A percentile compares a stretch with the other conserved stretches of the same genome.
phyloP scores from a whole-genome alignment of 2,888 invertebrate species.

The Xanthia icteritia region DNA sequence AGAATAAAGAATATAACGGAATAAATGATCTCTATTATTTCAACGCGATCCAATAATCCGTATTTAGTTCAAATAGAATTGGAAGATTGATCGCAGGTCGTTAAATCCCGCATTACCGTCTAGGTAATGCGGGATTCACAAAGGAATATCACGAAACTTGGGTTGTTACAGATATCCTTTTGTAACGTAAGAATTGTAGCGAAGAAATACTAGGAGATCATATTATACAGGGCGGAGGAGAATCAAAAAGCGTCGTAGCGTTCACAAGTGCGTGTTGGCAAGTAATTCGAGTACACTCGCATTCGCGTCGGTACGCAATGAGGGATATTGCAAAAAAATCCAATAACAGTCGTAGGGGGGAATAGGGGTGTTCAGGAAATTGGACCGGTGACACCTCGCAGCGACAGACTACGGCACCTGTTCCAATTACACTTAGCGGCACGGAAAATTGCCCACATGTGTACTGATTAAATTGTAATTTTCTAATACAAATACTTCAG shows the following conservation, averaged over 20 bases:
- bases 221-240: conserved; percentile 62
- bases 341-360: conserved; percentile 77
- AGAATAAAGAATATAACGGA: conserved; percentile 7
- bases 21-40: conserved; percentile 34
- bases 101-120: conserved; percentile 53
- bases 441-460: conserved; percentile 67
- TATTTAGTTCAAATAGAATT: conserved; percentile 50
- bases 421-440: conserved; percentile 77
- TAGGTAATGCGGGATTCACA: no score
- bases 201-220: conserved; percentile 64
- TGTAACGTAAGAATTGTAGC: conserved; percentile 57
- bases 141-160: conserved; percentile 58
- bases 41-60: conserved; percentile 38
- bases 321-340: conserved; percentile 86
- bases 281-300: conserved; percentile 72
- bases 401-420: conserved; percentile 75
- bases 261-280: conserved; percentile 65
- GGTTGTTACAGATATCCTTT: conserved; percentile 59
- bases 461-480: conserved; percentile 64
- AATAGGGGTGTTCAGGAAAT: conserved; percentile 79
- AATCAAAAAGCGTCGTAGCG: conserved; percentile 71
- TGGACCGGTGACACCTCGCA: conserved; percentile 83
- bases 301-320: conserved; percentile 79
- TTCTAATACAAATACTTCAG: conserved; percentile 54
- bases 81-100: conserved; percentile 52